Conservation (phyloP, 1,140 invertebrate genomes). For the Drosophila ambigua region DNA sequence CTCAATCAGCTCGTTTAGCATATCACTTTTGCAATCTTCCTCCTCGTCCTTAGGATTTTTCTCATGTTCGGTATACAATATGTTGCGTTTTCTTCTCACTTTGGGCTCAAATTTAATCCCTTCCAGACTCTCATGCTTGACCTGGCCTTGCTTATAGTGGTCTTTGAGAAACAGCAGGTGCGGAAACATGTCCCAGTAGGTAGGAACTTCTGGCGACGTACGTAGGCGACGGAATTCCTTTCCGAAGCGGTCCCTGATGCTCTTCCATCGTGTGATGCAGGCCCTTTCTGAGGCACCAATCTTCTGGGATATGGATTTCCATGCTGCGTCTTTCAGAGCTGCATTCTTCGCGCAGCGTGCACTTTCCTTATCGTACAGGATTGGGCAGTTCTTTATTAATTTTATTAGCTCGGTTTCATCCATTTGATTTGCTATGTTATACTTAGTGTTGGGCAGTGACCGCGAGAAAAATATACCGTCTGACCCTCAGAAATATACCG, state of each 20-base stretch:
- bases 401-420: slow-evolving; percentile 66
- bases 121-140: slow-evolving; percentile 56
- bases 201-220: slow-evolving; percentile 54
- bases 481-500: too few species aligned
- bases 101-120: slow-evolving; percentile 63
- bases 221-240: slow-evolving; percentile 70
- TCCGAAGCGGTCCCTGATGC: slow-evolving; percentile 72
- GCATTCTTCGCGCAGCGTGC: slow-evolving; percentile 65
- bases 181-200: slow-evolving; percentile 77
- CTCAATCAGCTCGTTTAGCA: slow-evolving; percentile 66
- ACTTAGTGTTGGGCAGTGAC: too few species aligned
- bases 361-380: slow-evolving; percentile 72
- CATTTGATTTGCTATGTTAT: too few species aligned
- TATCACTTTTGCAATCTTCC: slow-evolving; percentile 44
- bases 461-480: too few species aligned
- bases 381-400: slow-evolving; percentile 66
- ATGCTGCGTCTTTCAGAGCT: slow-evolving; percentile 65
- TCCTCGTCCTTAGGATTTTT: slow-evolving; percentile 34
- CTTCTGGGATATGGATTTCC: slow-evolving; percentile 65
- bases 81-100: slow-evolving; percentile 37
- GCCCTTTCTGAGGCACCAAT: slow-evolving; percentile 66
- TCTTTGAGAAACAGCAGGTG: slow-evolving; percentile 70
- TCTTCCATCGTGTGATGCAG: slow-evolving; percentile 79
- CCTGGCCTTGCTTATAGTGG: slow-evolving; percentile 73
- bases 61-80: slow-evolving; percentile 18